Conservation (phyloP, 2,888 invertebrate genomes). For the Ganaspis brasiliensis region DNA sequence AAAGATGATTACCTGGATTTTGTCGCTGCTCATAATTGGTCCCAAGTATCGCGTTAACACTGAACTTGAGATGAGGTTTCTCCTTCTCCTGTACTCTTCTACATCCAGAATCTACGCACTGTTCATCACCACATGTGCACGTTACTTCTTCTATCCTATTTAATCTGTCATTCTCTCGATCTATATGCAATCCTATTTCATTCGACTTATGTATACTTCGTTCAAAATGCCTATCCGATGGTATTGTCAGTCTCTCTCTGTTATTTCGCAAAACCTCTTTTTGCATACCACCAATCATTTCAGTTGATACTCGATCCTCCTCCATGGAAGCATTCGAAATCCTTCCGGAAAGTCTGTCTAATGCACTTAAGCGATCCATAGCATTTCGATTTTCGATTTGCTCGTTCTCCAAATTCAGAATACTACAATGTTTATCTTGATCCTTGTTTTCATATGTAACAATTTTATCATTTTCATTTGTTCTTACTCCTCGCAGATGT, state of each 20-base stretch:
- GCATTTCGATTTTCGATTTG: slow-evolving; percentile 64
- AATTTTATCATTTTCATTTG: slow-evolving; percentile 57
- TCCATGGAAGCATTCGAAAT: slow-evolving; percentile 75
- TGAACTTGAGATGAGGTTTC: slow-evolving; percentile 93
- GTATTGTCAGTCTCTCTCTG: slow-evolving; percentile 54
- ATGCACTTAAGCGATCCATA: slow-evolving; percentile 72
- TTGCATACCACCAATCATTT: slow-evolving; percentile 65
- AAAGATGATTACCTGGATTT: slow-evolving; percentile 73
- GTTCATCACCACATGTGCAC: slow-evolving; percentile 78
- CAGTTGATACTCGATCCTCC: slow-evolving; percentile 70
- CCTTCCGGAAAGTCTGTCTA: slow-evolving; percentile 75
- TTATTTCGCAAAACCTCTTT: slow-evolving; percentile 51
- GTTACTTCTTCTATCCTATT: slow-evolving; percentile 77
- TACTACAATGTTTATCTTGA: slow-evolving; percentile 56
- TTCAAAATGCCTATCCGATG: slow-evolving; percentile 70
- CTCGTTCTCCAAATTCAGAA: slow-evolving; percentile 65
- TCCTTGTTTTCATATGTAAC: slow-evolving; percentile 56
- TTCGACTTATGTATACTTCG: slow-evolving; percentile 66
- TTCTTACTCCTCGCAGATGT: slow-evolving; percentile 53
- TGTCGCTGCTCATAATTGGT: slow-evolving; percentile 81
- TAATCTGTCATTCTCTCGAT: slow-evolving; percentile 71
- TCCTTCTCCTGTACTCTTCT: slow-evolving; percentile 78
- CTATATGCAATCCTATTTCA: slow-evolving; percentile 70
- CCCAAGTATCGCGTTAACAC: slow-evolving; percentile 95
- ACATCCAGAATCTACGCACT: slow-evolving; percentile 73